phyloP scores from a whole-genome alignment of 2,888 invertebrate genomes.

The Pilophorus perplexus region DNA sequence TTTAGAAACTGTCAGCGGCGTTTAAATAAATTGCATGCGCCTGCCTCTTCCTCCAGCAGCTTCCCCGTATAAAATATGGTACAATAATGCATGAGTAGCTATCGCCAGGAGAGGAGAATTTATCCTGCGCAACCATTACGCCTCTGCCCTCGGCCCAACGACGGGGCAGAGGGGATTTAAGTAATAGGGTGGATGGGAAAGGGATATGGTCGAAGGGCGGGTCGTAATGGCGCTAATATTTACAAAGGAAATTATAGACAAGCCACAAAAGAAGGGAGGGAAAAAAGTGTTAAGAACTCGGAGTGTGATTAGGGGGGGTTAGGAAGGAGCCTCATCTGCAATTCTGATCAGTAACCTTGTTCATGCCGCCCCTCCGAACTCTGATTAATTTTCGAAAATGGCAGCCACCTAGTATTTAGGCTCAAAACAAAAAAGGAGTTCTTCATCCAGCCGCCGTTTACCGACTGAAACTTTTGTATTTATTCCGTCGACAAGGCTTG shows the following conservation, averaged over 20 bases:
- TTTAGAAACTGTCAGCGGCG: slow-evolving; percentile 37
- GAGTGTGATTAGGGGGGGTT: background rate
- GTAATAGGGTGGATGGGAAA: background rate
- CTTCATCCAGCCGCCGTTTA: no score
- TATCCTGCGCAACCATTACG: slow-evolving; percentile 19
- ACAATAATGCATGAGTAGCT: slow-evolving; percentile 34
- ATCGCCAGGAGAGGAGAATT: slow-evolving; percentile 17
- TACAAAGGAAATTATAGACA: slow-evolving; percentile 22
- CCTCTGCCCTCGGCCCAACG: no score
- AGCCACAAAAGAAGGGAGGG: background rate
- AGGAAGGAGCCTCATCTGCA: background rate
- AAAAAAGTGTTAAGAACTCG: background rate
- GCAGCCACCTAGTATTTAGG: no score
- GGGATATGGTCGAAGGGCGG: background rate
- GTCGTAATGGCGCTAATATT: slow-evolving; percentile 13
- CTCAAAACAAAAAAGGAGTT: no score
- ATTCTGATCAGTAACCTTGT: background rate
- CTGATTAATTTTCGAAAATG: no score
- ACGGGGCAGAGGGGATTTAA: background rate
- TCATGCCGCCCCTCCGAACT: no score
- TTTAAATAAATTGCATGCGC: slow-evolving; percentile 40
- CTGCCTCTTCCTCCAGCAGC: slow-evolving; percentile 5
- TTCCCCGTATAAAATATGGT: slow-evolving; percentile 27
- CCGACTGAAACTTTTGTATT: no score
- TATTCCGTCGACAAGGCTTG: no score